These are phyloP conservation scores for Osmerus mordax DNA, from an alignment of 2,113 vertebrate species.

Conservation along the genomic window DNA sequence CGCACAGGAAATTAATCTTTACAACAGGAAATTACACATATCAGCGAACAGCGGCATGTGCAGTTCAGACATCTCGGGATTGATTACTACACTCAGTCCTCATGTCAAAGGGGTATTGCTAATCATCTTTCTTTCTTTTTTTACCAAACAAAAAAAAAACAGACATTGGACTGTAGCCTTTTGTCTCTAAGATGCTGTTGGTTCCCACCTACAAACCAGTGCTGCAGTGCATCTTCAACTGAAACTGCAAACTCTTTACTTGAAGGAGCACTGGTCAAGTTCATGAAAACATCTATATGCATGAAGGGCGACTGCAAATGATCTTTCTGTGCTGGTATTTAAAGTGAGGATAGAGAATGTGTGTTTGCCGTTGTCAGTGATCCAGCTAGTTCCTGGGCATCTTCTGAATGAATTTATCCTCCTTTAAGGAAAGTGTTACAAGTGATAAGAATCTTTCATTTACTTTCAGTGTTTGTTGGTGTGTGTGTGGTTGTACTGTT, in stretches of 20 bases:
- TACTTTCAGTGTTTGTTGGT: conserved; percentile 46
- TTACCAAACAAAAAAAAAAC: not conserved
- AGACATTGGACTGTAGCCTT: not conserved
- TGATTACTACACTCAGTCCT: conserved; percentile 8
- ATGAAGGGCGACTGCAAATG: too few species aligned
- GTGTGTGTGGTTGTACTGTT: conserved; percentile 43
- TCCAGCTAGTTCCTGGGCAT: not conserved
- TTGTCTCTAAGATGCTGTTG: conserved; percentile 12
- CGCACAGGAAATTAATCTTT: conserved; percentile 26
- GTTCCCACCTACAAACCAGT: conserved; percentile 14
- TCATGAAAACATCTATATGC: not conserved
- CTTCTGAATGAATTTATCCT: not conserved
- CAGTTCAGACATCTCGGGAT: conserved; percentile 15
- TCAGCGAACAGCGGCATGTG: conserved; percentile 2
- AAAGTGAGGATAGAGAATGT: not conserved
- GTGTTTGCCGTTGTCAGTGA: not conserved
- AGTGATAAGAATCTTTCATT: conserved; percentile 40
- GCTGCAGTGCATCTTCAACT: not conserved
- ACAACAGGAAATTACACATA: conserved; percentile 22
- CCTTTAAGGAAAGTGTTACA: conserved; percentile 22
- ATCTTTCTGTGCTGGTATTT: too few species aligned
- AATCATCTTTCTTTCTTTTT: not conserved
- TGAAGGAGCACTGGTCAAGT: conserved; percentile 2
- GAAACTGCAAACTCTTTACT: not conserved
- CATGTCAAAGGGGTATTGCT: conserved; percentile 4